phyloP scores from a whole-genome alignment of 2,888 invertebrate genomes.

The Pedicia rivosa region DNA sequence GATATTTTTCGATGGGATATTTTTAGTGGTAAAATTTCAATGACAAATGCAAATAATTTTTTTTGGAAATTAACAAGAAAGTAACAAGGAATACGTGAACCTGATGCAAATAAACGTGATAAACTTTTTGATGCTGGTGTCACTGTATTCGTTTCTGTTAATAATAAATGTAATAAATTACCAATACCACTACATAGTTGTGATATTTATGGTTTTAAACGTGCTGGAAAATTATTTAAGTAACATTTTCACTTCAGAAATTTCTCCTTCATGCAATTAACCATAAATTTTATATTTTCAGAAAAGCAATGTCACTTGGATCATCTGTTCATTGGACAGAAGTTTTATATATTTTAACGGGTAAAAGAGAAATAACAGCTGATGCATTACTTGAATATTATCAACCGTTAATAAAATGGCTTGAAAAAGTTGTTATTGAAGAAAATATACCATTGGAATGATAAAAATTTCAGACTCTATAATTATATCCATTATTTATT shows the following conservation, averaged over 20 bases:
- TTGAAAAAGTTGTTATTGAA: conserved; percentile 24
- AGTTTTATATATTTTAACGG: conserved; percentile 35
- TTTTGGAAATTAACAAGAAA: conserved; percentile 46
- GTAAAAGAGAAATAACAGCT: conserved; percentile 32
- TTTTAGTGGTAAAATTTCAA: conserved; percentile 38
- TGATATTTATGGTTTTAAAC: conserved; percentile 56
- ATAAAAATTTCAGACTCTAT: too few species aligned
- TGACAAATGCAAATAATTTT: conserved; percentile 33
- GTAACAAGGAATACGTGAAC: conserved; percentile 43
- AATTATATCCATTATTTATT: too few species aligned
- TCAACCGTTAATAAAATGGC: conserved; percentile 35
- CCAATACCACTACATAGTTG: conserved; percentile 47
- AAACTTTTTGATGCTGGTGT: conserved; percentile 48
- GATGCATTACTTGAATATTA: conserved; percentile 41
- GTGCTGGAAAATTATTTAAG: conserved; percentile 44
- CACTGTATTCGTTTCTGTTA: conserved; percentile 37
- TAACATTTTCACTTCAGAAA: too few species aligned
- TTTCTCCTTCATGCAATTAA: too few species aligned
- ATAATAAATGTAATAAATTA: conserved; percentile 23
- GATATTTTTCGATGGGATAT: conserved; percentile 57
- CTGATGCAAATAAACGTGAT: conserved; percentile 31
- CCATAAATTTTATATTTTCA: conserved; percentile 20
- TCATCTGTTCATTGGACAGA: conserved; percentile 38
- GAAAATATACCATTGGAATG: conserved; percentile 17
- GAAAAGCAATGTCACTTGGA: conserved; percentile 41